Base-by-base conservation (phyloP, 2,113 vertebrate genomes). In the Cyanoramphus novaezelandiae region DNA sequence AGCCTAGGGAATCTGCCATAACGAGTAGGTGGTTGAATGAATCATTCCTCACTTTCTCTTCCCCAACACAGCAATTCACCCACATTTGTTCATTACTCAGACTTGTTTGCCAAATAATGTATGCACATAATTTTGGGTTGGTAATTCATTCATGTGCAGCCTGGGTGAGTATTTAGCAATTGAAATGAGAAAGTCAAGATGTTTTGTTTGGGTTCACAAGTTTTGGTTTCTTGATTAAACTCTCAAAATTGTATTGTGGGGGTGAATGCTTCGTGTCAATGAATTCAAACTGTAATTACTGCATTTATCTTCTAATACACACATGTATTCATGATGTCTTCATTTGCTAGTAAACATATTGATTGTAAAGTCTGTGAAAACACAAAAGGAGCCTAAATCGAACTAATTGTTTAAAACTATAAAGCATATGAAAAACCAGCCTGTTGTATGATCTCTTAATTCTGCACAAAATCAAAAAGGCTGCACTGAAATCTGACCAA, bases 1-100 rank as follows among this genome's bases (percentile, higher is more conserved):
- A 96, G 92, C 93, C 76, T 4, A 15, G 88, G 93, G 95, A 96
- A 92, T 96, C 92, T 93, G 82, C 90, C 90, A 39, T 93, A 96
- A 95, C 2, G 47, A 95, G 95, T 63, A 74, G 88, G 89, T 94
- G 95, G 94, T 91, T 95, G 91, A 79, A 43, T 76, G 89, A 97
- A 95, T 96, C 91, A 90, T 90, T 82, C 93, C 31, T 91, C 6
- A 0, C 91, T 91, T 93, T 87, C 78, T 82, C 44, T 95, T 93
- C 94, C 84, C 84, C 93, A 94, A 17, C 93, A 60, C 82, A 93
- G 93, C 95, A 95, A 90, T 95, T 97, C 92, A 80, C 90, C 62
- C 88, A 47, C 95, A 90, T 95, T 95, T 88, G 95, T 90, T 97
- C 92, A 74, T 97, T 96, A 97, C 90, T 88, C 95, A 96, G 90